A percentile compares a stretch with the other conserved stretches of the same genome.
Conservation (phyloP, 2,888 invertebrate genomes). For the Orchestes rusci region DNA sequence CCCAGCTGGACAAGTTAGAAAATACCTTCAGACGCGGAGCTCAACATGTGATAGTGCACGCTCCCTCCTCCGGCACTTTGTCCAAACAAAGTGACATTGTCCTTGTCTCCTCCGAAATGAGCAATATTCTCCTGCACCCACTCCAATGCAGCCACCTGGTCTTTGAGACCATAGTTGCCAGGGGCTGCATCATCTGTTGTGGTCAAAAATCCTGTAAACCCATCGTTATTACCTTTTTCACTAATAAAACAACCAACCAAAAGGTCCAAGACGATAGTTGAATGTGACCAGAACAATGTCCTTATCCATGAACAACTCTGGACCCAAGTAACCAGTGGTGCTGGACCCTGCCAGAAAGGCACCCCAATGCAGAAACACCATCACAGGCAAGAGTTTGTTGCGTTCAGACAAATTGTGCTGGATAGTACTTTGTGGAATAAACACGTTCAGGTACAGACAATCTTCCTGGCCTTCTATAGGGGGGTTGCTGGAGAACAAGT, state of each 20-base stretch:
- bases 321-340: constrained; percentile 42
- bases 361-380: constrained; percentile 50
- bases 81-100: constrained; percentile 45
- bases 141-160: constrained; percentile 44
- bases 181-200: constrained; percentile 45
- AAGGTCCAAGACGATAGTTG: constrained; percentile 42
- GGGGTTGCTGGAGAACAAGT: constrained; percentile 31
- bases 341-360: constrained; percentile 48
- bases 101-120: constrained; percentile 44
- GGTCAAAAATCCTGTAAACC: constrained; percentile 35
- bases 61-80: constrained; percentile 47
- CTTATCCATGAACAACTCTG: constrained; percentile 49
- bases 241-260: constrained; percentile 31
- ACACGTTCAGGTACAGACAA: constrained; percentile 48
- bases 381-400: constrained; percentile 38
- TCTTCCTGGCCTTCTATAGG: constrained; percentile 44
- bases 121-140: constrained; percentile 46
- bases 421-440: constrained; percentile 36
- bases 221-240: neutral
- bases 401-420: neutral
- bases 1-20: neutral
- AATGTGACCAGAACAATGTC: constrained; percentile 46
- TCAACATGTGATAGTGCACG: constrained; percentile 47
- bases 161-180: constrained; percentile 48
- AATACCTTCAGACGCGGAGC: constrained; percentile 41